Evolutionary conservation across 2,113 vertebrate genomes (phyloP), one percentile per base, ranked within the genome.

Genomic region (Zosterops japonicus): DNA sequence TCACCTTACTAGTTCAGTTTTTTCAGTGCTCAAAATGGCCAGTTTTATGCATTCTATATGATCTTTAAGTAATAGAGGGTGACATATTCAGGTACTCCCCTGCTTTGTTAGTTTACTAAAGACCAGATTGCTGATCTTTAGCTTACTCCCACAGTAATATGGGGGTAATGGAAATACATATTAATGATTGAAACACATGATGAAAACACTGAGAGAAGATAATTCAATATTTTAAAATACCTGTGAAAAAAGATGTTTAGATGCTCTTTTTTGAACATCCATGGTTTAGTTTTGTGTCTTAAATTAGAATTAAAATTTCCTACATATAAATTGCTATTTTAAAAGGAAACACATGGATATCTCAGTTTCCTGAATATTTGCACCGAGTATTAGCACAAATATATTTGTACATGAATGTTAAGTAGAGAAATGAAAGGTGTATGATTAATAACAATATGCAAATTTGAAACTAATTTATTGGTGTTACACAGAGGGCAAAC

Each of bases 401-500:
- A 57, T 90, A 94, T 94, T 93, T 95, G 53, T 95, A 83, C 63
- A 77, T 94, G 93, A 95, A 97, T 97, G 85, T 93, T 96, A 94
- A 97, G 82, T 88, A 95, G 93, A 94, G 47, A 93, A 95, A 90
- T 74, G 82, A 91, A 96, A 96, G 85, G 84, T 94, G 93, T 93
- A 79, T 94, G 87, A 96, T 96, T 97, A 95, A 94, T 95, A 91
- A 88, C 78, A 90, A 87, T 96, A 96, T 95, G 94, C 87, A 96
- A 95, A 94, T 95, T 88, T 77, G 67, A 83, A 95, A 88, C 71
- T 95, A 95, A 95, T 95, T 95, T 95, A 95, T 95, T 95, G 90
- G 67, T 93, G 92, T 94, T 95, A 93, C 81, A 91, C 92, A 93
- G 94, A 97, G 92, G 94, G 90, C 90, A 96, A 83, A 93, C 79